Conservation (phyloP, 1,140 invertebrate species). For the Atta cephalotes region DNA sequence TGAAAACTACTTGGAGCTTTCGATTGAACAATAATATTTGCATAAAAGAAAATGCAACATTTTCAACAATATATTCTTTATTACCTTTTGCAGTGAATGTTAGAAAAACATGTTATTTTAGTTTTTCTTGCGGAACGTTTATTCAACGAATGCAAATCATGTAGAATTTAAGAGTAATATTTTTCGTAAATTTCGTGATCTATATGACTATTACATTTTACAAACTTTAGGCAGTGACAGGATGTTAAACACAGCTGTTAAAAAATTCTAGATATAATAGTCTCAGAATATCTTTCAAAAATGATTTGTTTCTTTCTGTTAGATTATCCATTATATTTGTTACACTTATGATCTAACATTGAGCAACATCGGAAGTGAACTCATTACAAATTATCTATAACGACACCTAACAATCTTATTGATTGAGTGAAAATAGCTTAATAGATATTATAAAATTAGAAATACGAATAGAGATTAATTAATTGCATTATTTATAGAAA, state of each 20-base stretch:
- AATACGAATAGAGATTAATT: background rate
- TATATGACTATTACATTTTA: background rate
- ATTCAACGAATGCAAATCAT: background rate
- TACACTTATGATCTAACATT: background rate
- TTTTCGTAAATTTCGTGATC: background rate
- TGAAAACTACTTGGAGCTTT: background rate
- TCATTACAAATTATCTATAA: background rate
- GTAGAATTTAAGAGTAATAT: background rate
- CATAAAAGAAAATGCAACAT: background rate
- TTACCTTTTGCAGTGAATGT: background rate
- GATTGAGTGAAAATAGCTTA: background rate
- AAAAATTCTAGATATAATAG: background rate
- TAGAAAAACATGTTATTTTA: constrained; percentile 20
- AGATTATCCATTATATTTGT: background rate
- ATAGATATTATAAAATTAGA: background rate
- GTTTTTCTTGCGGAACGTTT: constrained; percentile 21
- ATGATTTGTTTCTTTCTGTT: background rate
- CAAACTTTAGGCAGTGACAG: background rate
- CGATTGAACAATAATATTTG: constrained; percentile 6
- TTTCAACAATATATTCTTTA: background rate
- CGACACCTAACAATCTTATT: background rate
- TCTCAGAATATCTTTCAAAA: background rate
- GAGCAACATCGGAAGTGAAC: background rate
- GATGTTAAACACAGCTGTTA: background rate
- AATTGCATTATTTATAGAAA: background rate